A percentile compares a stretch with the other conserved stretches of the same genome.
These are phyloP conservation scores for Carcharodon carcharias DNA, from an alignment of 2,797 vertebrate species.

Conservation along the genomic window DNA sequence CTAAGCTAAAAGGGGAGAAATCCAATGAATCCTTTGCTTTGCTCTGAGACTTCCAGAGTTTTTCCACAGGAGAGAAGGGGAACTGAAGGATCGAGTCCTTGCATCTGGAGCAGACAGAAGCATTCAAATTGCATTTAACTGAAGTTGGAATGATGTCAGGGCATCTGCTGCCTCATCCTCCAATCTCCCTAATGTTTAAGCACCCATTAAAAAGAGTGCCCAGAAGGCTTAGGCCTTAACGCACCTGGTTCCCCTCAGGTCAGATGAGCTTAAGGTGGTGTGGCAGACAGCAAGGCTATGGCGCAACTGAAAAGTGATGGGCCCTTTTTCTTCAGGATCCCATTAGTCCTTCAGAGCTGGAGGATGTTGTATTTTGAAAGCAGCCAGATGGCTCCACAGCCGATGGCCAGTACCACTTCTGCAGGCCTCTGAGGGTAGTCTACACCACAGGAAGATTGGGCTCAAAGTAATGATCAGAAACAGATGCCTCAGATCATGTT, in stretches of 20 bases:
- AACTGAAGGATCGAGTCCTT: background rate
- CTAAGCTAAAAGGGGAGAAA: background rate
- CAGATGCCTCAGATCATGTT: conserved; percentile 11
- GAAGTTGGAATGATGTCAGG: background rate
- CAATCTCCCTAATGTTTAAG: background rate
- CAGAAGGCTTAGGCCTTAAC: background rate
- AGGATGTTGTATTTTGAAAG: background rate
- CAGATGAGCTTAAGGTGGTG: background rate
- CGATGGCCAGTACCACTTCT: background rate
- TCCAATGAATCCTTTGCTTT: background rate
- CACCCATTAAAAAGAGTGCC: background rate
- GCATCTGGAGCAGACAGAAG: background rate
- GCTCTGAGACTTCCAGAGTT: background rate
- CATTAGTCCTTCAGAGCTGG: background rate
- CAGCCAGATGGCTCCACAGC: background rate
- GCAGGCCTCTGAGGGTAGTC: background rate
- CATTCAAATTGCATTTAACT: background rate
- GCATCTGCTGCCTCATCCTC: background rate
- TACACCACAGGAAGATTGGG: background rate
- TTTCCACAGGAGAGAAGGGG: too few relatives aligned
- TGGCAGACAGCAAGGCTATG: background rate
- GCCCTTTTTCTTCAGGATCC: background rate
- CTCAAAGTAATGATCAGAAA: background rate
- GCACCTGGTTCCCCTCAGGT: background rate
- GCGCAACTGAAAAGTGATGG: background rate